phyloP scores from a whole-genome alignment of 2,888 invertebrate genomes.

The Dicyrtoma fusca region DNA sequence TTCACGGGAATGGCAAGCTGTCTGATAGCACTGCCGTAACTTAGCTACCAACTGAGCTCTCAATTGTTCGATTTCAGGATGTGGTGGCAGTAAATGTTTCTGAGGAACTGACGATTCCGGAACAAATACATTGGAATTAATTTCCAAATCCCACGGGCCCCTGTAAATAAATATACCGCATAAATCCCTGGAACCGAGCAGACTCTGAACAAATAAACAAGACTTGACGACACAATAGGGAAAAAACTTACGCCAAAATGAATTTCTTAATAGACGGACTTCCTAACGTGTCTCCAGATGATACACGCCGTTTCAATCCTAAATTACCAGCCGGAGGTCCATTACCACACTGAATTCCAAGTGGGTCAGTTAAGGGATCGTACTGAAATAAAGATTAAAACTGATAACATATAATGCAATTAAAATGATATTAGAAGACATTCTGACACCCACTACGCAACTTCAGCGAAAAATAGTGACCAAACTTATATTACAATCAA shows the following conservation, averaged over 20 bases:
- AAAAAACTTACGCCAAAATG: slow-evolving; percentile 66
- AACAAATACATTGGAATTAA: slow-evolving; percentile 87
- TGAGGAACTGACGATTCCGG: slow-evolving; percentile 84
- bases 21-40: slow-evolving; percentile 87
- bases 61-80: slow-evolving; percentile 90
- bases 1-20: slow-evolving; percentile 89
- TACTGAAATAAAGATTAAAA: slow-evolving; percentile 68
- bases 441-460: too few species aligned
- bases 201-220: not conserved
- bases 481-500: too few species aligned
- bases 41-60: slow-evolving; percentile 81
- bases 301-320: slow-evolving; percentile 48
- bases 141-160: slow-evolving; percentile 94
- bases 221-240: not conserved
- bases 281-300: slow-evolving; percentile 71
- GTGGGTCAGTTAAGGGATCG: slow-evolving; percentile 89
- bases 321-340: slow-evolving; percentile 58
- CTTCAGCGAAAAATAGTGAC: too few species aligned
- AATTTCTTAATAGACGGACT: slow-evolving; percentile 84
- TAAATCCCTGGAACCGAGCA: not conserved
- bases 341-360: slow-evolving; percentile 72
- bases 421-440: too few species aligned
- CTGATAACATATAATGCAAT: too few species aligned
- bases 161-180: slow-evolving; percentile 57
- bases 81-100: slow-evolving; percentile 89